Evolutionary conservation across 2,888 invertebrate species (phyloP).

Genomic region (Callinectes sapidus): DNA sequence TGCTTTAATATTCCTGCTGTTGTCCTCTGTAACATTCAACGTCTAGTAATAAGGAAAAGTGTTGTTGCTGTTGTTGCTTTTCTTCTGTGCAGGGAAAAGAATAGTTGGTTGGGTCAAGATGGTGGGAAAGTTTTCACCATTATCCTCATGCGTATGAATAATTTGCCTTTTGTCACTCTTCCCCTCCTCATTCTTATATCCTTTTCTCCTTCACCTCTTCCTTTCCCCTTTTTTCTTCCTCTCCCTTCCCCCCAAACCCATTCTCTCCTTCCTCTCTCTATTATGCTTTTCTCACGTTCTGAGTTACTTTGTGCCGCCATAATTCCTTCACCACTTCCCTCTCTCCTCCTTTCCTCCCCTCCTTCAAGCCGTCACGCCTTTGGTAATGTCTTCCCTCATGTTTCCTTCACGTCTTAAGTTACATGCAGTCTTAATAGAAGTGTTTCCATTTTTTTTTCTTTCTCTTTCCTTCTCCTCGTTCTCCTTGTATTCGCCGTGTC

Average conservation of each 20-base stretch:
- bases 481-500: background rate
- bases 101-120: constrained; percentile 1
- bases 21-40: background rate
- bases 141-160: background rate
- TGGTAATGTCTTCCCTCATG: constrained; percentile 24
- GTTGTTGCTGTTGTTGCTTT: background rate
- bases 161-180: background rate
- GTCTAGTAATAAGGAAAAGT: background rate
- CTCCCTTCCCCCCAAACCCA: background rate
- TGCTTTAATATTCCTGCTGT: background rate
- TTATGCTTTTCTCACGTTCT: constrained; percentile 14
- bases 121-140: constrained; percentile 24
- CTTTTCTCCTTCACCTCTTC: background rate
- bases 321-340: background rate
- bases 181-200: background rate
- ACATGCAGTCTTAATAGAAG: background rate
- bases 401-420: constrained; percentile 10
- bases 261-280: background rate
- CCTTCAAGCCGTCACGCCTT: constrained; percentile 1
- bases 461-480: background rate
- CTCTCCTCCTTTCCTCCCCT: background rate
- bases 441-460: constrained; percentile 2
- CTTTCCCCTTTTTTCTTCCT: background rate
- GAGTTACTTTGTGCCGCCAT: constrained; percentile 16
- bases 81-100: background rate